Base-by-base conservation (phyloP, 2,888 invertebrate genomes). In the Leptopilina syphax region DNA sequence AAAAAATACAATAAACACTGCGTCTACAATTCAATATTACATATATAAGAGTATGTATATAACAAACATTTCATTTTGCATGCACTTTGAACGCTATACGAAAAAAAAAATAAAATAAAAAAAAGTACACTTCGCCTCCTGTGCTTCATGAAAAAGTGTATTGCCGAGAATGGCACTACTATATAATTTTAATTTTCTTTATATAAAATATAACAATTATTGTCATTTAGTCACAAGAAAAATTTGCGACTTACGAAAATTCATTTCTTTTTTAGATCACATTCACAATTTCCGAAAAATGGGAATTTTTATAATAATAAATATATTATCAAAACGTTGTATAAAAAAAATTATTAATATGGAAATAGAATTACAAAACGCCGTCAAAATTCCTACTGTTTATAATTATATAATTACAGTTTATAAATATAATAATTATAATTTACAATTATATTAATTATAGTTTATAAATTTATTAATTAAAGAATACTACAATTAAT, bases 91-190 rank as follows among this genome's bases (percentile, higher is more conserved):
- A 24, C 70, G 27, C 27, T 70, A 27, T 7, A 47, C 1, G 7
- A 47, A 47, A 47, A 47, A 18, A 18, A 47, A 47, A 47, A 34
- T 27, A 27, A 27, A 2, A 34, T 2, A 47, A 47, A 47, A 67
- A 44, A 41, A 9, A 67, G 44, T n/a, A 67, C 66, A 27, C 34
- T 65, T 10, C 34, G 65, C 24, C 24, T 24, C 24, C n/a, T 44
- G 66, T 67, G 44, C 18, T 6, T 8, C 2, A 67, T 67, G 41
- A 44, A 67, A 67, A 67, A 27, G 70, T 73, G 70, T 73, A 73
- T 57, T 73, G 70, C 70, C 70, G 57, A 27, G 54, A 73, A 73
- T 73, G 70, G 70, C 70, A 73, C 70, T 73, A 73, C 70, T 34
- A 34, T 73, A 73, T 73, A 73, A 73, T 54, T 70, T 70, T 24